A percentile compares a stretch with the other conserved stretches of the same genome.
These are phyloP conservation scores for Zeugodacus cucurbitae DNA, from an alignment of 1,140 invertebrate species.

Conservation along the genomic window DNA sequence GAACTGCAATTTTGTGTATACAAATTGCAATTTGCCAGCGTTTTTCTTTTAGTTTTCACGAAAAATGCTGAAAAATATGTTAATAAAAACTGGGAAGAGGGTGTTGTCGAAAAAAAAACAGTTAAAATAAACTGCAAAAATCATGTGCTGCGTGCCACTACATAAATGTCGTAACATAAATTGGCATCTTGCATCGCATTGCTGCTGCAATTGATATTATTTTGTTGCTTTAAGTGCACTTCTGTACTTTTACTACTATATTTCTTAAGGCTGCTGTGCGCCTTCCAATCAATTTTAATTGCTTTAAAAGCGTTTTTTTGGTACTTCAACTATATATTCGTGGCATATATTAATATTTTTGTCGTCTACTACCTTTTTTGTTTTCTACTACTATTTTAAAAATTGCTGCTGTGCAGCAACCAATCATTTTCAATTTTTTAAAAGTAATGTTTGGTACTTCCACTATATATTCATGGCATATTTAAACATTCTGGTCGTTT, in stretches of 20 bases:
- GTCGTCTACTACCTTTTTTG: not conserved
- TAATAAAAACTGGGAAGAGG: not conserved
- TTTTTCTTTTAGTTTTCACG: not conserved
- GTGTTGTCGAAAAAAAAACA: not conserved
- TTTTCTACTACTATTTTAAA: not conserved
- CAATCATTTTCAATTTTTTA: no score
- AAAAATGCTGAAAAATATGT: not conserved
- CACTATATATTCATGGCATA: not conserved
- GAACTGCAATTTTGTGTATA: conserved; percentile 37
- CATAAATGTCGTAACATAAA: not conserved
- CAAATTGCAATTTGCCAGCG: not conserved
- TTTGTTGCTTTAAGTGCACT: not conserved
- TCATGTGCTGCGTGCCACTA: not conserved
- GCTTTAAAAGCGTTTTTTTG: not conserved
- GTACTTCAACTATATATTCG: not conserved
- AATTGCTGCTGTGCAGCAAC: fast-evolving
- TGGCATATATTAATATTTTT: not conserved
- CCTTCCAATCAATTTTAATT: not conserved
- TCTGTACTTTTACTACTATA: not conserved
- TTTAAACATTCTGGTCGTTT: no score
- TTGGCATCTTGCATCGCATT: not conserved
- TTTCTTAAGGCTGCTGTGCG: not conserved
- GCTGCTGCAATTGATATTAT: not conserved
- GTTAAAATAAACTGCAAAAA: not conserved
- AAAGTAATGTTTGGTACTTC: not conserved